These are phyloP conservation scores for Bolinopsis microptera DNA, from an alignment of 37 sponge, comb jelly and placozoan species.

Conservation along the genomic window DNA sequence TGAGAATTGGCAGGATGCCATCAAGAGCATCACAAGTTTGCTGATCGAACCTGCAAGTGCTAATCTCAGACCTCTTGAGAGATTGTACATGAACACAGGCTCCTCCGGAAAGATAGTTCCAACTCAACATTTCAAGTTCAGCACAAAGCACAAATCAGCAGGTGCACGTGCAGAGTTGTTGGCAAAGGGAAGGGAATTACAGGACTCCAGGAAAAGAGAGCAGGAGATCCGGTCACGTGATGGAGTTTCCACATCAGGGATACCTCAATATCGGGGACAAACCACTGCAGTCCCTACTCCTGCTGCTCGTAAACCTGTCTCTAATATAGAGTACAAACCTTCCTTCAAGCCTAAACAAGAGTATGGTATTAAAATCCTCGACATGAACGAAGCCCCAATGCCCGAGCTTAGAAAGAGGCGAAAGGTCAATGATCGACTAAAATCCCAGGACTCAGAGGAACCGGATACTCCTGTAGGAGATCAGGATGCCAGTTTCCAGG, in stretches of 20 bases:
- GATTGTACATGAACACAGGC: constrained; percentile 35
- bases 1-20: constrained; percentile 59
- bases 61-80: constrained; percentile 24
- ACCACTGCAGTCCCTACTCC: constrained; percentile 58
- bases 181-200: constrained; percentile 36
- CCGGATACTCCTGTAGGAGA: constrained; percentile 5
- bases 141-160: constrained; percentile 6
- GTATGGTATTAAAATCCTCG: constrained; percentile 29
- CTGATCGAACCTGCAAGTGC: constrained; percentile 59
- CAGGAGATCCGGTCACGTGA: constrained; percentile 7
- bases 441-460: constrained; percentile 24
- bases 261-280: constrained; percentile 52
- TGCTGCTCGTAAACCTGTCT: constrained; percentile 53
- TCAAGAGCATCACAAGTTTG: constrained; percentile 30
- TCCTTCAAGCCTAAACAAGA: constrained; percentile 11
- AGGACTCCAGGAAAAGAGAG: neutral
- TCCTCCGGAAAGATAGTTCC: neutral
- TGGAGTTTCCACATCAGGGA: neutral
- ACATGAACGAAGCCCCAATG: constrained; percentile 51
- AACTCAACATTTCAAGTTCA: constrained; percentile 55
- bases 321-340: constrained; percentile 25
- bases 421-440: neutral
- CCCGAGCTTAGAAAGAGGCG: constrained; percentile 56
- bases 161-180: constrained; percentile 21
- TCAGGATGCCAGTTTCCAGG: constrained; percentile 19